phyloP scores from a whole-genome alignment of 2,888 invertebrate genomes.

The Ophion ventricosus region DNA sequence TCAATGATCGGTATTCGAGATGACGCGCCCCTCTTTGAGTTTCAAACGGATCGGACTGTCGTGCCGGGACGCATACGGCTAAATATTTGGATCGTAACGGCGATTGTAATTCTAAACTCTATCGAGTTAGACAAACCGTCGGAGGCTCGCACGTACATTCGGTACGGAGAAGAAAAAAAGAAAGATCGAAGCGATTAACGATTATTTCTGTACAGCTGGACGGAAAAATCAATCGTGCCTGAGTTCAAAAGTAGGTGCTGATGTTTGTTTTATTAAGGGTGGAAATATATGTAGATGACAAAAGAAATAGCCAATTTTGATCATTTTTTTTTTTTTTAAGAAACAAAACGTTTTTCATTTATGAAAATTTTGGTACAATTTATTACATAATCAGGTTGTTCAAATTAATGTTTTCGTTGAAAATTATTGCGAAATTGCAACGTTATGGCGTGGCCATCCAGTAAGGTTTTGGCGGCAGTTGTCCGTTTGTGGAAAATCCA shows the following conservation, averaged over 20 bases:
- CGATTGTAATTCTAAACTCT: slow-evolving; percentile 1
- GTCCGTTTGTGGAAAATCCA: too few species aligned
- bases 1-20: slow-evolving; percentile 38
- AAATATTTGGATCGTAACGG: slow-evolving; percentile 28
- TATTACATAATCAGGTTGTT: too few species aligned
- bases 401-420: too few species aligned
- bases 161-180: not conserved
- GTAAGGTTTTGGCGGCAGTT: too few species aligned
- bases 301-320: too few species aligned
- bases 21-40: slow-evolving; percentile 17
- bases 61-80: not conserved
- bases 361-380: too few species aligned
- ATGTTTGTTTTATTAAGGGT: not conserved
- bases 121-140: not conserved
- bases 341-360: too few species aligned
- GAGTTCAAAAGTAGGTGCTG: not conserved
- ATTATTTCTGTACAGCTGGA: not conserved
- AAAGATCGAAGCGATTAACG: not conserved
- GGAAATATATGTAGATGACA: too few species aligned
- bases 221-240: not conserved
- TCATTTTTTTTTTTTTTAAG: too few species aligned
- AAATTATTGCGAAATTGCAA: too few species aligned
- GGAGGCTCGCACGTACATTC: not conserved
- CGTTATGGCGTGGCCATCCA: too few species aligned
- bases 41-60: slow-evolving; percentile 20